Base-by-base conservation (phyloP, 2,113 vertebrate genomes). In the Sitta europaea region DNA sequence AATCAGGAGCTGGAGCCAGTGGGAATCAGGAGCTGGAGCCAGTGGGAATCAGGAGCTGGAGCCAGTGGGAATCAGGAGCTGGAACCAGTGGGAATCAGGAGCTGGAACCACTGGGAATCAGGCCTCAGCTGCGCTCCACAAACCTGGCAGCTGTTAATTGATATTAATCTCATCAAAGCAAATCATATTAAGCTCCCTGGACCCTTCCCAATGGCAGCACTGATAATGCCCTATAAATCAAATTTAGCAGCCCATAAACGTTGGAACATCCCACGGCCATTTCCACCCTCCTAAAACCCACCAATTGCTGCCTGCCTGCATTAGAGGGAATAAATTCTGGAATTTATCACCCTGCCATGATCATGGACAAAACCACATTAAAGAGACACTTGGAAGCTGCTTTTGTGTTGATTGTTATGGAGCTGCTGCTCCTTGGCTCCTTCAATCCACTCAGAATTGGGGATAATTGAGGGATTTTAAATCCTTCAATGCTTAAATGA, bases 211-310 rank as follows among this genome's bases (percentile, higher is more conserved):
- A 29, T n/a, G 61, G 68, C 76, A 51, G 53, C 0, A 0, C 68
- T 59, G 80, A 24, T 23, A 63, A 40, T 71, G 86, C 88, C 57
- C 31, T 53, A 86, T 86, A 86, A 94, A 95, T 95, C 88, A 93
- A 58, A 89, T 96, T 94, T 92, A 92, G 79, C 31, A 15, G 68
- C 92, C 86, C 72, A 93, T 95, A 92, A 95, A 91, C 68, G 88
- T 33, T 51, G 59, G 80, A 43, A 51, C 92, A 80, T 86, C 88
- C 91, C 92, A 59, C 15, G 24, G 91, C 85, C 86, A 51, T 77
- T 91, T 80, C 92, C 83, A 63, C 92, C 61, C 94, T 92, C 91
- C 40, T 94, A 77, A 95, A 92, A 47, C 47, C 53, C 83, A 86
- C 96, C 91, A 80, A 63, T 88, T 77, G 72, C 83, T 74, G 59